Percentiles rank a stretch among this genome's conserved stretches.
These are phyloP conservation scores for Pissodes strobi DNA, from an alignment of 1,140 invertebrate species.

Conservation along the genomic window DNA sequence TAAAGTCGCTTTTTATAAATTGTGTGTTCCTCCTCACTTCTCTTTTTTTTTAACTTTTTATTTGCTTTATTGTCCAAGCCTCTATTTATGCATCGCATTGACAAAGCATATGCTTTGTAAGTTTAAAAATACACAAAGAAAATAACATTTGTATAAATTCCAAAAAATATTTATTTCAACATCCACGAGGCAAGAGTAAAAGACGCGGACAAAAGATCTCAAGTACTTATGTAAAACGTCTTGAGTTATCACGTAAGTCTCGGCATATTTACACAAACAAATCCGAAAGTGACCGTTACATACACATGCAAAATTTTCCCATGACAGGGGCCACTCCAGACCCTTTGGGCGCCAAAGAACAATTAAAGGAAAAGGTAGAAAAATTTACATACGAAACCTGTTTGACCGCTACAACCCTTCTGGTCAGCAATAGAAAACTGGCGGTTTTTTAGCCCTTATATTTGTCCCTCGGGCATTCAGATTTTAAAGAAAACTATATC, in stretches of 20 bases:
- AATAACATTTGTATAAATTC: no score
- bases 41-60: no score
- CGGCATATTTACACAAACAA: not conserved
- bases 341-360: slow-evolving; percentile 10
- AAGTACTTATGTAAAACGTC: no score
- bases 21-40: no score
- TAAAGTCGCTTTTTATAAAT: no score
- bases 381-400: slow-evolving; percentile 23
- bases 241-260: not conserved
- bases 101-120: no score
- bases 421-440: slow-evolving; percentile 21
- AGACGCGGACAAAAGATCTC: no score
- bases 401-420: slow-evolving; percentile 15
- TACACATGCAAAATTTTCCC: slow-evolving; percentile 5
- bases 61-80: no score
- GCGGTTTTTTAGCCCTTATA: slow-evolving; percentile 10
- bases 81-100: no score
- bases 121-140: no score
- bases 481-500: slow-evolving; percentile 25
- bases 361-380: slow-evolving; percentile 23
- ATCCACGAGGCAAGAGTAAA: no score
- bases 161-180: no score
- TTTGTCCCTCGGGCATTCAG: slow-evolving; percentile 8
- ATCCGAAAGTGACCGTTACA: slow-evolving; percentile 13
- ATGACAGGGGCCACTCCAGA: slow-evolving; percentile 10